Evolutionary conservation across 1,140 invertebrate genomes (phyloP).

Genomic region (Arctopsyche grandis): DNA sequence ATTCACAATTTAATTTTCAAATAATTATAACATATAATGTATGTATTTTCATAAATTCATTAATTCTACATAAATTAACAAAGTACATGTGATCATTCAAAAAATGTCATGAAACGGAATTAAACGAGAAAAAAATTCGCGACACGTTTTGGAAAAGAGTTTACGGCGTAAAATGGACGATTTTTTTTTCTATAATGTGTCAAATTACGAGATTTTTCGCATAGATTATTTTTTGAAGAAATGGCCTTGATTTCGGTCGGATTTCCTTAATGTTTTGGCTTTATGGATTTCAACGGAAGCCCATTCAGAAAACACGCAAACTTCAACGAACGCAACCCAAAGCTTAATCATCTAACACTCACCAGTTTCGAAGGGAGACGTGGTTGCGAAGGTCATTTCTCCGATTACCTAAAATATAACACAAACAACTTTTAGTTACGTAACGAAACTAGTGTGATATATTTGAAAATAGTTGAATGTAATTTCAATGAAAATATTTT

Average conservation of each 20-base stretch:
- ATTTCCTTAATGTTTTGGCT: not conserved
- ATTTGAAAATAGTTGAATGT: no score
- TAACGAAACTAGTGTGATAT: not conserved
- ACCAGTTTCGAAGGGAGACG: not conserved
- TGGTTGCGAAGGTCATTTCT: not conserved
- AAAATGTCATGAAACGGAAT: no score
- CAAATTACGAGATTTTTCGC: not conserved
- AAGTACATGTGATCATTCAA: no score
- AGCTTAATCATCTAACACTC: conserved; percentile 32
- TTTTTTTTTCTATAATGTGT: not conserved
- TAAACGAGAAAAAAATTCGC: no score
- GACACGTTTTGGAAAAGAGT: no score
- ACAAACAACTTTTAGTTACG: not conserved
- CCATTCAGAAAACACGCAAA: conserved; percentile 10
- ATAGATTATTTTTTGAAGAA: not conserved
- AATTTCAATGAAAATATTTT: no score
- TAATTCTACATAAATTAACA: no score
- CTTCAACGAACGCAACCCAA: conserved; percentile 12
- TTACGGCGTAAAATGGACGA: no score
- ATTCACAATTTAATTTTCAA: no score
- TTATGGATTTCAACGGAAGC: conserved; percentile 3
- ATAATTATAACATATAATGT: no score
- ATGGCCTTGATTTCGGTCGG: conserved; percentile 4
- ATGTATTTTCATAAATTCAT: no score
- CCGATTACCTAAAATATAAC: not conserved